These are phyloP conservation scores for Choloepus hoffmanni DNA, from an alignment of 2,113 vertebrate genomes.

Conservation along the genomic window DNA sequence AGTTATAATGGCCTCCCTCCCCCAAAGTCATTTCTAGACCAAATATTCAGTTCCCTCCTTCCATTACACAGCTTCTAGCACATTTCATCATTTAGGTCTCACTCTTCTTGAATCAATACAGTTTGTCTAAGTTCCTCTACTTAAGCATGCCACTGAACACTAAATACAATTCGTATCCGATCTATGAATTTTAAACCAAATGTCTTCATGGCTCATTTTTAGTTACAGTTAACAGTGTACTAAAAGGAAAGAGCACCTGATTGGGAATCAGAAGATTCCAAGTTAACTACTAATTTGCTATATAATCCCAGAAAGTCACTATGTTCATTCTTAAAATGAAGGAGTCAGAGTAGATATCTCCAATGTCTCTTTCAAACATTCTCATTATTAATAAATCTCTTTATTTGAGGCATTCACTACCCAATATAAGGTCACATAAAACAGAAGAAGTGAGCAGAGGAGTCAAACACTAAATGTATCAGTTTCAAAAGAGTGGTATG, in stretches of 20 bases:
- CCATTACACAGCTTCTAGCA: neutral
- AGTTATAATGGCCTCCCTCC: neutral
- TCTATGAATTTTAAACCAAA: slow-evolving; percentile 47
- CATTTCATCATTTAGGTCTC: slow-evolving; percentile 25
- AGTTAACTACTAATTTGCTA: neutral
- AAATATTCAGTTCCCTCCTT: neutral
- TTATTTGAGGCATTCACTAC: slow-evolving; percentile 29
- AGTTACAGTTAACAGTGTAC: slow-evolving; percentile 2
- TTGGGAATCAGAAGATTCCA: slow-evolving; percentile 35
- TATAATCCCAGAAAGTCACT: slow-evolving; percentile 29
- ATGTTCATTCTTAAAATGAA: slow-evolving; percentile 66
- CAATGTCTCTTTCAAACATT: slow-evolving; percentile 51
- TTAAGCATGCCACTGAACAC: slow-evolving; percentile 42
- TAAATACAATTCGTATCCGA: slow-evolving; percentile 40
- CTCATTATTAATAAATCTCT: slow-evolving; percentile 40
- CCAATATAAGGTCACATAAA: slow-evolving; percentile 38
- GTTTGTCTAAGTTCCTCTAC: neutral
- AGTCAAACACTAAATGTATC: slow-evolving; percentile 14
- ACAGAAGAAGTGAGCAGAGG: neutral
- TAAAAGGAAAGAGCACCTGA: slow-evolving; percentile 41
- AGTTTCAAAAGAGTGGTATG: neutral
- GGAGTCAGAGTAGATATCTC: slow-evolving; percentile 29
- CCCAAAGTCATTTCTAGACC: neutral
- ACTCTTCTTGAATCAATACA: slow-evolving; percentile 21
- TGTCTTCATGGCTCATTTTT: slow-evolving; percentile 35